Evolutionary conservation across 2,797 vertebrate genomes (phyloP).

Genomic region (Etheostoma perlongum): DNA sequence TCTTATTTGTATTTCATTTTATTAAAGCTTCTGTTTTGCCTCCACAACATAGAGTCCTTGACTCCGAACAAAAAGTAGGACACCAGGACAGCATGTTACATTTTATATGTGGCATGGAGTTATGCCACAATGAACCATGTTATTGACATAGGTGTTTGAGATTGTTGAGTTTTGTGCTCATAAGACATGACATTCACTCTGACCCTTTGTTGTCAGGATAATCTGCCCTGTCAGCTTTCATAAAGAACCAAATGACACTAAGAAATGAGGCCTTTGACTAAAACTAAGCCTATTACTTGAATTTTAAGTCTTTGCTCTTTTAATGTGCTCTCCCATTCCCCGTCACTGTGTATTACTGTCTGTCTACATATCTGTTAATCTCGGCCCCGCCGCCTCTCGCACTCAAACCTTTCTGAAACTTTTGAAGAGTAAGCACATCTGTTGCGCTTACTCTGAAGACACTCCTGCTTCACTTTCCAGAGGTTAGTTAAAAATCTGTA

Average conservation of each 20-base stretch:
- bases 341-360: conserved; percentile 42
- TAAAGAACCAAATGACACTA: conserved; percentile 68
- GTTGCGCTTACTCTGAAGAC: conserved; percentile 29
- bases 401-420: conserved; percentile 28
- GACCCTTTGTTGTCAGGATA: conserved; percentile 72
- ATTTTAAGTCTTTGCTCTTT: conserved; percentile 68
- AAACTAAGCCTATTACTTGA: conserved; percentile 77
- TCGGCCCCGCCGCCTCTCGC: conserved; percentile 35
- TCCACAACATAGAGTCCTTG: neutral
- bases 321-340: conserved; percentile 46
- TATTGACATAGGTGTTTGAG: conserved; percentile 43
- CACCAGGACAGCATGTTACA: conserved; percentile 31
- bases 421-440: conserved; percentile 31
- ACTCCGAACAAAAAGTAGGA: conserved; percentile 44
- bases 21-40: conserved; percentile 23
- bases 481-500: conserved; percentile 47
- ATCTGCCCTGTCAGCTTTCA: conserved; percentile 78
- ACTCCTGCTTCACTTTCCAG: conserved; percentile 41
- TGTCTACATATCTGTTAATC: conserved; percentile 65
- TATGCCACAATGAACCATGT: conserved; percentile 39
- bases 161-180: conserved; percentile 63
- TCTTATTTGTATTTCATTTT: conserved; percentile 18
- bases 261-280: conserved; percentile 61
- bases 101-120: conserved; percentile 49
- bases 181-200: conserved; percentile 65